Evolutionary conservation across 37 sponge, comb jelly and placozoan genomes (phyloP).

Genomic region (Ephydatia muelleri): DNA sequence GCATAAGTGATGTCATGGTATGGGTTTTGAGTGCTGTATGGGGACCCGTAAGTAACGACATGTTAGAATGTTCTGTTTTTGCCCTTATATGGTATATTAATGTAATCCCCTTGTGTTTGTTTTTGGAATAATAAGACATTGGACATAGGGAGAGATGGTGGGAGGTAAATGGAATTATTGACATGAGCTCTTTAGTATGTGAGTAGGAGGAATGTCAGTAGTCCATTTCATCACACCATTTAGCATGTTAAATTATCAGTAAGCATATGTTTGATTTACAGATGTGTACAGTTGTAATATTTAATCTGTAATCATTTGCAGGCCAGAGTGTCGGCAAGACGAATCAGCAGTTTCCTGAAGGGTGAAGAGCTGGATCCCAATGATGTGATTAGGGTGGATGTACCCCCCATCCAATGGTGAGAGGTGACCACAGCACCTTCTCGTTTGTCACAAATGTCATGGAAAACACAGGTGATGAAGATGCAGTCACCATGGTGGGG

Average conservation of each 20-base stretch:
- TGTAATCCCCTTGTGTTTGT: no score
- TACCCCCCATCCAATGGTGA: constrained; percentile 45
- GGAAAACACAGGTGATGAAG: constrained; percentile 29
- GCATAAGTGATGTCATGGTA: background rate
- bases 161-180: background rate
- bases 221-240: background rate
- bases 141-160: background rate
- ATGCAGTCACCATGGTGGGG: constrained; percentile 45
- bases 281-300: background rate
- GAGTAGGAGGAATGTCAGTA: background rate
- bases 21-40: background rate
- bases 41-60: background rate
- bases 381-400: constrained; percentile 39
- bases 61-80: no score
- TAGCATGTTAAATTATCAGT: background rate
- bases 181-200: background rate
- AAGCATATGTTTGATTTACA: background rate
- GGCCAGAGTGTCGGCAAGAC: constrained; percentile 87
- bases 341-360: constrained; percentile 76
- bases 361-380: constrained; percentile 84
- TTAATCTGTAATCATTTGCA: constrained; percentile 12
- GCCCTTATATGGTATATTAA: no score
- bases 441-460: background rate
- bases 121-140: no score
- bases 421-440: background rate